These are phyloP conservation scores for Anolis apletophallus DNA, from an alignment of 2,797 vertebrate species.

Conservation along the genomic window DNA sequence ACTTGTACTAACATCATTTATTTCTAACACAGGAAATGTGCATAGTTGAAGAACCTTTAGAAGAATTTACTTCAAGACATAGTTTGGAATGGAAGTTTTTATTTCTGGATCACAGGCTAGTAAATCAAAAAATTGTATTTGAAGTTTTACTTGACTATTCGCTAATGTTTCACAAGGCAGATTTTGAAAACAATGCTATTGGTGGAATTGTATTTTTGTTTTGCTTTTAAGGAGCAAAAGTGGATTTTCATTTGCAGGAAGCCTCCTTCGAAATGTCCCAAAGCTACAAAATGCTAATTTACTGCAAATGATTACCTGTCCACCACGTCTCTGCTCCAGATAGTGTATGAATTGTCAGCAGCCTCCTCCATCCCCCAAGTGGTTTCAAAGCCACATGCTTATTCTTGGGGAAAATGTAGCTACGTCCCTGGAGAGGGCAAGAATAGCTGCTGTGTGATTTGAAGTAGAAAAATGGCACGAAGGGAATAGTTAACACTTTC, in stretches of 20 bases:
- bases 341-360: not conserved
- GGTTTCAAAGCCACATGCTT: not conserved
- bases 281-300: not conserved
- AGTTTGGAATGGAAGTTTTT: constrained; percentile 88
- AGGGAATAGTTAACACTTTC: not conserved
- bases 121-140: constrained; percentile 63
- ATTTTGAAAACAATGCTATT: constrained; percentile 7
- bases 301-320: not conserved
- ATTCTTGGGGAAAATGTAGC: not conserved
- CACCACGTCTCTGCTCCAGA: not conserved
- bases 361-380: not conserved
- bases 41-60: constrained; percentile 81
- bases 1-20: constrained; percentile 43
- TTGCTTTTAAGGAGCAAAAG: not conserved
- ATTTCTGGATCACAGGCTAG: constrained; percentile 86
- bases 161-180: constrained; percentile 34
- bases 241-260: not conserved
- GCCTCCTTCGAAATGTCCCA: not conserved
- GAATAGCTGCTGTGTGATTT: not conserved
- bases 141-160: constrained; percentile 49
- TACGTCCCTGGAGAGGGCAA: not conserved
- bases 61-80: constrained; percentile 86
- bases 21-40: constrained; percentile 82
- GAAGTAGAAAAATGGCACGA: not conserved
- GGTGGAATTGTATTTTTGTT: not conserved